Base-by-base conservation (phyloP, 2,888 invertebrate genomes). In the Glaucopsyche alexis region DNA sequence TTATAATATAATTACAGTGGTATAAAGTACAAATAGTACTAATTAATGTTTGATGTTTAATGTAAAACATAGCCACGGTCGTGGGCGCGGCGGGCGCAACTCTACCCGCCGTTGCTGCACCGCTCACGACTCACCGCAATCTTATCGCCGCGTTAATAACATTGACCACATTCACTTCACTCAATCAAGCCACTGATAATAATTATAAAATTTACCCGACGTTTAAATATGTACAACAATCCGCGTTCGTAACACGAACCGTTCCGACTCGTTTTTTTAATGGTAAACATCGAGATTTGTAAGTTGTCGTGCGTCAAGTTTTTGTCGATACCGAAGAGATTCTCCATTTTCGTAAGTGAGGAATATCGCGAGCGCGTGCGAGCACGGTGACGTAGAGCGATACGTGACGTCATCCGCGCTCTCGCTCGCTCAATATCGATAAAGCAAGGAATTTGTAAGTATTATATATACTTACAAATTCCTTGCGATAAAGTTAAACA, bases 351-450 rank as follows among this genome's bases (percentile, higher is more conserved):
- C 66, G 67, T 71, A 55, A 60, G 87, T 81, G 82, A 88, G 86
- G 88, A 87, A 87, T 83, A 72, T 78, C 79, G 77, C 75, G 75
- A 73, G 60, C 83, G 84, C 85, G 82, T 81, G 83, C 84, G 79
- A 85, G 82, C 85, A 83, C 78, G 71, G 81, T 90, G 90, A 90
- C 90, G 90, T 88, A 79, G 83, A 83, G 84, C 85, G 82, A 85
- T 84, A 82, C 83, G 83, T 88, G 88, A 88, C 87, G 81, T 64
- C 38, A 67, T 69, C 71, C 74, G 77, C 74, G 77, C 75, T 69
- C 77, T 76, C 77, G 72, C 74, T 74, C 73, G 65, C 75, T 71
- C 73, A 75, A 72, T 72, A 76, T 73, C 70, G 75, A 75, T 76
- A 74, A 72, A 66, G 50, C 52, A n/a, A n/a, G n/a, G n/a, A n/a